Evolutionary conservation across 2,797 vertebrate species (phyloP).

Genomic region (Acanthurus leucopareius): DNA sequence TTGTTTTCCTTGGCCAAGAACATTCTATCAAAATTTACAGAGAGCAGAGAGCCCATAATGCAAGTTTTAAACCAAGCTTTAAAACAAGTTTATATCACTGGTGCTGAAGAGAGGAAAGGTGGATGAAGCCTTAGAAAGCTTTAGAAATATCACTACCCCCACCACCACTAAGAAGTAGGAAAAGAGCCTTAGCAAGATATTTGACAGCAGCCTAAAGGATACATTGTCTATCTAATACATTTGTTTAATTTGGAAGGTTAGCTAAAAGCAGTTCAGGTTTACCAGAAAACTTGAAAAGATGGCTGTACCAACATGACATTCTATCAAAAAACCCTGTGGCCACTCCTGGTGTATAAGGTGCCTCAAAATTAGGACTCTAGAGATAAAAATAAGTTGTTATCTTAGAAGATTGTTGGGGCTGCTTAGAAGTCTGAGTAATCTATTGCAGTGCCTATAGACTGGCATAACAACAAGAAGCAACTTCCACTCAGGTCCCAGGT

Average conservation of each 20-base stretch:
- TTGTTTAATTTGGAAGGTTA: neutral
- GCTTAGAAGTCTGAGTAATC: neutral
- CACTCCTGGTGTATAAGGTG: neutral
- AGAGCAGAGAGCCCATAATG: neutral
- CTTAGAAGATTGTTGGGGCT: neutral
- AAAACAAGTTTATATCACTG: neutral
- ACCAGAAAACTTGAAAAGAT: neutral
- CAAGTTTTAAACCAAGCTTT: neutral
- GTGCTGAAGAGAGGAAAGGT: neutral
- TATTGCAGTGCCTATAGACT: neutral
- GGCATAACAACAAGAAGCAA: neutral
- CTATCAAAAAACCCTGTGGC: too few species aligned
- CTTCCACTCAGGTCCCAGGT: neutral
- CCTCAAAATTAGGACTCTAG: neutral
- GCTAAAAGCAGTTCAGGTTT: neutral
- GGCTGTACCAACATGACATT: neutral
- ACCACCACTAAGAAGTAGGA: neutral
- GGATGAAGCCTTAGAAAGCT: too few species aligned
- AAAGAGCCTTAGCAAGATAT: neutral
- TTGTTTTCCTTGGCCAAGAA: slow-evolving; percentile 11
- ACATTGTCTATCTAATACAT: neutral
- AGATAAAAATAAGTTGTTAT: neutral
- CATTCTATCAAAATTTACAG: neutral
- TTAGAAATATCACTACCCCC: neutral
- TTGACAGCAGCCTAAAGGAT: neutral